These are phyloP conservation scores for Trachelus iudaicus DNA, from an alignment of 2,888 invertebrate genomes.

Conservation along the genomic window DNA sequence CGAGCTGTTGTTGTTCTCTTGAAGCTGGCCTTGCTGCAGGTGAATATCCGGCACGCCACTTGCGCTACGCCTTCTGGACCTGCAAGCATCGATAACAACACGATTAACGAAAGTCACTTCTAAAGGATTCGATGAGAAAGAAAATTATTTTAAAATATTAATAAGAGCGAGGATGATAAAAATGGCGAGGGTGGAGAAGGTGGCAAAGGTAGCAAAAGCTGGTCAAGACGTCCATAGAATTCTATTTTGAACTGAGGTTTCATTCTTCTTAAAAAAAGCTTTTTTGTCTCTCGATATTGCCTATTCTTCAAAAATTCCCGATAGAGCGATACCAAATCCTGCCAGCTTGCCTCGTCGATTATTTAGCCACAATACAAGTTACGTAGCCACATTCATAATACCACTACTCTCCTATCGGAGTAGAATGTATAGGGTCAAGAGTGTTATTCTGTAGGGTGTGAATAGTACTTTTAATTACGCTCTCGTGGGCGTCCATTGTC, in stretches of 20 bases:
- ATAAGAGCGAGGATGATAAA: background rate
- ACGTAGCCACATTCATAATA: background rate
- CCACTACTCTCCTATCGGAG: background rate
- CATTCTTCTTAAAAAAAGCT: background rate
- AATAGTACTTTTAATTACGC: background rate
- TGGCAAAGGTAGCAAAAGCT: background rate
- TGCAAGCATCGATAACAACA: conserved; percentile 64
- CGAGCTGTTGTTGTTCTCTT: conserved; percentile 68
- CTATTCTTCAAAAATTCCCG: background rate
- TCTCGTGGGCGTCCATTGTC: background rate
- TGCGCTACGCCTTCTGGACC: conserved; percentile 83
- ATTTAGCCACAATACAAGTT: background rate
- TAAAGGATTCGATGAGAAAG: background rate
- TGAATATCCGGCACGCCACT: conserved; percentile 86
- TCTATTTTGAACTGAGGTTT: background rate
- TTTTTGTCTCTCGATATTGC: background rate
- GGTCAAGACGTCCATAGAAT: background rate
- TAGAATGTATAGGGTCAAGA: background rate
- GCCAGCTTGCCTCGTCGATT: background rate
- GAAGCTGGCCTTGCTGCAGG: conserved; percentile 75
- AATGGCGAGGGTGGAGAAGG: background rate
- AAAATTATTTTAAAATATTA: background rate
- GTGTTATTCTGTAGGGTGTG: background rate
- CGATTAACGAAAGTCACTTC: background rate
- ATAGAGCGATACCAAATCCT: background rate